Percentiles rank a stretch among this genome's conserved stretches.
phyloP scores from a whole-genome alignment of 2,888 invertebrate genomes.

The Sclerodermus sp. region DNA sequence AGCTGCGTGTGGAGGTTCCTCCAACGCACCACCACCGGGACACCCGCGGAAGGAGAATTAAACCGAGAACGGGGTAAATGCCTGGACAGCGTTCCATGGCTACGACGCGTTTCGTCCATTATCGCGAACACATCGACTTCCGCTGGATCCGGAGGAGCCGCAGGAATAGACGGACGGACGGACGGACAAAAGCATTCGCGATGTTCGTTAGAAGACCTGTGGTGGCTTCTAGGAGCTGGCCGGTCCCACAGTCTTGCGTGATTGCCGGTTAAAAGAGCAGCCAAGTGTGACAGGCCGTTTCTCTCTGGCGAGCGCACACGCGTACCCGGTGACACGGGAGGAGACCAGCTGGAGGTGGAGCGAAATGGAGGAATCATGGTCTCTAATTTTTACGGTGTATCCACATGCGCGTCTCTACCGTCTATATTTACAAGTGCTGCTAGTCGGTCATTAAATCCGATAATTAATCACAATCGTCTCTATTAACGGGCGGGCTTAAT shows the following conservation, averaged over 20 bases:
- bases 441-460: conserved; percentile 54
- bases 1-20: no score
- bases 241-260: conserved; percentile 50
- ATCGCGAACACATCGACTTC: no score
- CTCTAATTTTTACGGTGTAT: conserved; percentile 55
- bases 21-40: no score
- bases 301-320: conserved; percentile 35
- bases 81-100: no score
- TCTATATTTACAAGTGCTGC: conserved; percentile 51
- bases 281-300: conserved; percentile 51
- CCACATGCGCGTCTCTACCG: conserved; percentile 31
- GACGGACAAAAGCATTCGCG: no score
- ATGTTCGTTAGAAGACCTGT: no score
- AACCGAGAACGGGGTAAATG: no score
- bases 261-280: conserved; percentile 54
- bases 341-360: conserved; percentile 12
- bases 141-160: no score
- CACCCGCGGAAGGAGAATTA: no score
- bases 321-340: conserved; percentile 33
- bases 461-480: conserved; percentile 57
- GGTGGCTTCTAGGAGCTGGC: no score
- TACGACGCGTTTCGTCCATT: no score
- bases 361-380: conserved; percentile 50
- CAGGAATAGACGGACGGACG: no score
- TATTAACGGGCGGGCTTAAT: conserved; percentile 55